phyloP scores from a whole-genome alignment of 2,888 invertebrate species.

The Nemotelus pantherinus region DNA sequence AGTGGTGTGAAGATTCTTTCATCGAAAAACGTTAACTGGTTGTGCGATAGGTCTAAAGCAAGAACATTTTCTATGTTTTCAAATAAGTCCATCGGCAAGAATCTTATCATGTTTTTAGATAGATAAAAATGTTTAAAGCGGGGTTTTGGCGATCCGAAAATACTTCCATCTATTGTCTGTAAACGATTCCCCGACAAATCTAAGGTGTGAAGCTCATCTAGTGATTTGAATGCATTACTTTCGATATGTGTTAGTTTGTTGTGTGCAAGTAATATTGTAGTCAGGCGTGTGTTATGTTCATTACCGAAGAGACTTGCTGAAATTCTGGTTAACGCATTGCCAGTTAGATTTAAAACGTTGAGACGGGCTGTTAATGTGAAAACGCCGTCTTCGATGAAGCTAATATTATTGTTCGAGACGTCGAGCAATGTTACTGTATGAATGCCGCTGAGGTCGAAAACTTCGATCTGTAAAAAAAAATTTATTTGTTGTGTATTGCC shows the following conservation, averaged over 20 bases:
- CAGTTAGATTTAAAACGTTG: slow-evolving; percentile 57
- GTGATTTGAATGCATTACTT: slow-evolving; percentile 54
- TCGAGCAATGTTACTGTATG: slow-evolving; percentile 53
- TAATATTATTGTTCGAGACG: slow-evolving; percentile 54
- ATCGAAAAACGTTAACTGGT: slow-evolving; percentile 56
- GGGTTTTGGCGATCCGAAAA: slow-evolving; percentile 55
- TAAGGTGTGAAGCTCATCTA: slow-evolving; percentile 56
- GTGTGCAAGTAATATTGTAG: slow-evolving; percentile 55
- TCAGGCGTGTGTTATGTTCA: slow-evolving; percentile 51
- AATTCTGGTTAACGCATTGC: slow-evolving; percentile 53
- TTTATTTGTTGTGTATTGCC: not conserved
- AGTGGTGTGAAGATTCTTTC: slow-evolving; percentile 58
- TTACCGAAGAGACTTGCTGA: slow-evolving; percentile 56
- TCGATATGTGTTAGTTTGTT: slow-evolving; percentile 56
- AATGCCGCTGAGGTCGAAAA: slow-evolving; percentile 54
- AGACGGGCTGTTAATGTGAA: slow-evolving; percentile 54
- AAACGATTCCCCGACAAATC: slow-evolving; percentile 59
- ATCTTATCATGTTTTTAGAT: slow-evolving; percentile 53
- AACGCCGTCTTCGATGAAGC: slow-evolving; percentile 55
- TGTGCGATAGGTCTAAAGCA: slow-evolving; percentile 58
- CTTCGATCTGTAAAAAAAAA: slow-evolving; percentile 53
- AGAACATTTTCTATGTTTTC: slow-evolving; percentile 57
- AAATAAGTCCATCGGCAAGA: slow-evolving; percentile 56
- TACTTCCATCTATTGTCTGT: slow-evolving; percentile 53
- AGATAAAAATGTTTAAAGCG: slow-evolving; percentile 57